Evolutionary conservation across 2,113 vertebrate genomes (phyloP), one percentile per base, ranked within the genome.

Genomic region (Rhadina sibilatrix): DNA sequence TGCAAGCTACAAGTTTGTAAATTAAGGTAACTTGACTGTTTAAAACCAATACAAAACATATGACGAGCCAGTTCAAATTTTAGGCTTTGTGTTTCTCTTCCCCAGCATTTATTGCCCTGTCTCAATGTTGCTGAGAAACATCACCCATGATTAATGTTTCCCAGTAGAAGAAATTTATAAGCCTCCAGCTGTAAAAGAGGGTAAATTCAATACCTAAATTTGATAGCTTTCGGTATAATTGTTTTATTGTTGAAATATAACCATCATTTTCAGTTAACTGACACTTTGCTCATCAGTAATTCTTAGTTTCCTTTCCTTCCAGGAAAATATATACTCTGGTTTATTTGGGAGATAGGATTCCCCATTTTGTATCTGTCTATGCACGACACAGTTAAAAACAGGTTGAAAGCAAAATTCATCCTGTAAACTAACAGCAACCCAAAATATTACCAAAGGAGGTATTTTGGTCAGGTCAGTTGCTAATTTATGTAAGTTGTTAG

Each of bases 201-300:
- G 47, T 74, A 19, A 93, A 89, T 91, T 92, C 68, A 49, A 87
- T 89, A 88, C 8, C 42, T 83, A 42, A 53, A 87, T 79, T 85
- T 86, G 80, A 90, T 66, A 70, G 68, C 21, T 94, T 86, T 81
- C 12, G 0, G 1, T 81, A 31, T 71, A 85, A 90, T 78, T 78
- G 44, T 74, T 95, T 89, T 70, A 76, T 78, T 81, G 47, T 66
- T 92, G 91, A 95, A 86, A 96, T 70, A 90, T 35, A 89, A 81
- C 65, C 52, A 78, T 30, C 24, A 64, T 87, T 94, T 93, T 89
- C 66, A 75, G 11, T 54, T 78, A 90, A 53, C 10, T 63, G 52
- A 76, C 33, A 71, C 22, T 81, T 90, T 17, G 40, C 13, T 90
- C 47, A 53, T 78, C 54, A 56, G 35, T 81, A 88, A 80, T 83